Conservation (phyloP, 1,140 invertebrate genomes). For the Coptotermes formosanus region DNA sequence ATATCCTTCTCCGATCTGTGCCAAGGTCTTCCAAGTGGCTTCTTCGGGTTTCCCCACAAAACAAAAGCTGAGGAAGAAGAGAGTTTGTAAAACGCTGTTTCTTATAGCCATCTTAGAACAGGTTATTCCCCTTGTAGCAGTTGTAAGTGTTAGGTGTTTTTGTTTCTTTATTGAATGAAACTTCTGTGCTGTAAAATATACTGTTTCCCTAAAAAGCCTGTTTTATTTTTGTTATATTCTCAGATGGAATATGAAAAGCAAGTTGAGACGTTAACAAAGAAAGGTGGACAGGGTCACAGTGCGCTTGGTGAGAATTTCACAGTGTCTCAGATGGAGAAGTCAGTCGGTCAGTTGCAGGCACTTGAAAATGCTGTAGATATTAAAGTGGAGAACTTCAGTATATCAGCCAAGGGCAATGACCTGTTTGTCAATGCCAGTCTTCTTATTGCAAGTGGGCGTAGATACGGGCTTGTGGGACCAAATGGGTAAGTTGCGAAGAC, state of each 20-base stretch:
- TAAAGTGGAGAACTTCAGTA: slow-evolving; percentile 97
- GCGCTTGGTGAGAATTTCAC: slow-evolving; percentile 93
- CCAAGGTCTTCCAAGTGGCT: no score
- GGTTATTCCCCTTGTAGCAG: no score
- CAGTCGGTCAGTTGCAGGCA: slow-evolving; percentile 76
- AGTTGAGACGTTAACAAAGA: slow-evolving; percentile 83
- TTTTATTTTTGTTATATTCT: slow-evolving; percentile 30
- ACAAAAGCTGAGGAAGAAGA: no score
- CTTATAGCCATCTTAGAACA: no score
- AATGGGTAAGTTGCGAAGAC: slow-evolving; percentile 71
- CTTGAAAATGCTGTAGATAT: slow-evolving; percentile 96
- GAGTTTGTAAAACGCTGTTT: no score
- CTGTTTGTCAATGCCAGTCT: slow-evolving; percentile 96
- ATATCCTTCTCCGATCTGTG: no score
- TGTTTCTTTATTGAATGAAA: not conserved
- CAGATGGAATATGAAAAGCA: slow-evolving; percentile 90
- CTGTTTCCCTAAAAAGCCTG: slow-evolving; percentile 1
- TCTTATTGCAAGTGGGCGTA: slow-evolving; percentile 87
- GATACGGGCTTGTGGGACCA: slow-evolving; percentile 97
- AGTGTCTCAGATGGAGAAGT: slow-evolving; percentile 90
- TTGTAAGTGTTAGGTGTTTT: no score
- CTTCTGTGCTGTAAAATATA: not conserved
- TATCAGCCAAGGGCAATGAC: slow-evolving; percentile 96
- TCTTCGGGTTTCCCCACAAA: no score
- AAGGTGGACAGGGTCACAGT: slow-evolving; percentile 83